These are phyloP conservation scores for Drosophila lutescens DNA, from an alignment of 2,888 invertebrate species.

Conservation along the genomic window DNA sequence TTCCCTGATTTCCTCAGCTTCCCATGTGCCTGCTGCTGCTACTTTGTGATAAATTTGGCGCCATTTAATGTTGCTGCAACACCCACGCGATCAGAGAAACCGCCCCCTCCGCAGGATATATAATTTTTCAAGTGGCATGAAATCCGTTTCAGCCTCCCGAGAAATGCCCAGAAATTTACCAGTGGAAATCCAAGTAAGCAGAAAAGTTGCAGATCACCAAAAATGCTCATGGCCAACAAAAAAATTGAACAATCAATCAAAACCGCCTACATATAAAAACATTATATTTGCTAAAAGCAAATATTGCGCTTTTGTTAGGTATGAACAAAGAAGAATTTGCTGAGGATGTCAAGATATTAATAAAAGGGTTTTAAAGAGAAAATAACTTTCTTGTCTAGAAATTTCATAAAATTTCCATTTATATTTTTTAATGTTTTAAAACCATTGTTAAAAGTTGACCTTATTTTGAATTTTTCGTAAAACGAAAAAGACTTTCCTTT, in stretches of 20 bases:
- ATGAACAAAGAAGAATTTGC: neutral
- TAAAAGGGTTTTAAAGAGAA: too few relatives aligned
- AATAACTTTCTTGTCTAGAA: too few relatives aligned
- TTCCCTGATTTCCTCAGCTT: neutral
- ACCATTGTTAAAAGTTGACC: too few relatives aligned
- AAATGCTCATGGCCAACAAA: slow-evolving; percentile 2
- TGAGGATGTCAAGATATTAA: too few relatives aligned
- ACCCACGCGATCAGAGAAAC: slow-evolving; percentile 63
- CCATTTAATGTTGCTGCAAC: slow-evolving; percentile 66
- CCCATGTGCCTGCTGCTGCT: slow-evolving; percentile 41
- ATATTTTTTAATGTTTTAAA: too few relatives aligned
- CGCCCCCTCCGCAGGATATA: slow-evolving; percentile 20
- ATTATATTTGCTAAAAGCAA: slow-evolving; percentile 49
- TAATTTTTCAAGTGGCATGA: slow-evolving; percentile 61
- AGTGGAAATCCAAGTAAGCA: slow-evolving; percentile 23
- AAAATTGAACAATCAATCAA: slow-evolving; percentile 51
- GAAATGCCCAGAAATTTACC: neutral
- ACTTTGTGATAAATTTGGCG: slow-evolving; percentile 70
- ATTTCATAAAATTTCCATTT: too few relatives aligned
- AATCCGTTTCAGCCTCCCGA: slow-evolving; percentile 9
- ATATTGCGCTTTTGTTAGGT: slow-evolving; percentile 30
- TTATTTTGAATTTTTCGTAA: too few relatives aligned
- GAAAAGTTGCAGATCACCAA: slow-evolving; percentile 61
- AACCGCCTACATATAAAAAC: slow-evolving; percentile 9
- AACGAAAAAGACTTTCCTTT: neutral